Evolutionary conservation across 2,888 invertebrate species (phyloP).

Genomic region (Tetheella fluctuosa): DNA sequence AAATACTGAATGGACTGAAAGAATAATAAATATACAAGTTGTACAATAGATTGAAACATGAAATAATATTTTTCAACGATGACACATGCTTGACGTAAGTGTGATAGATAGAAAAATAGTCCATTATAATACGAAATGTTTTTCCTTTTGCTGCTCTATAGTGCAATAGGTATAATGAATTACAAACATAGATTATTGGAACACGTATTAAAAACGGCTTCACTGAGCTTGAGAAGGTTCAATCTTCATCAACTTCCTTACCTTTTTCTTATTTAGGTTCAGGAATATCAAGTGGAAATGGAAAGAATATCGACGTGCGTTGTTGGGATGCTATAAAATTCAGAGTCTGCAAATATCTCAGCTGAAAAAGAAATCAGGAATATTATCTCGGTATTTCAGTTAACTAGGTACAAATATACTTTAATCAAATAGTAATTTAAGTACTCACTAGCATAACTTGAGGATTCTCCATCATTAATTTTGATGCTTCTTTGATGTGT

Average conservation of each 20-base stretch:
- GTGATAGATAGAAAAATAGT: not conserved
- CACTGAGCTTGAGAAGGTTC: not conserved
- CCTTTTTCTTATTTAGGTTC: slow-evolving; percentile 15
- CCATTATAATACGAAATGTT: not conserved
- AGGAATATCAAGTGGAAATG: slow-evolving; percentile 57
- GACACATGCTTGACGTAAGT: not conserved
- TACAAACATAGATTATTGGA: too few species aligned
- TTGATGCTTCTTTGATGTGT: slow-evolving; percentile 55
- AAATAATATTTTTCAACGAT: not conserved
- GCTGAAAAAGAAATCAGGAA: slow-evolving; percentile 46
- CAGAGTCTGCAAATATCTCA: slow-evolving; percentile 63
- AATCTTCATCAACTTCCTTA: not conserved
- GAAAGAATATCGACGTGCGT: slow-evolving; percentile 55
- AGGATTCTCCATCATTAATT: slow-evolving; percentile 55
- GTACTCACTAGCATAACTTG: slow-evolving; percentile 62
- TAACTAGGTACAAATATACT: too few species aligned
- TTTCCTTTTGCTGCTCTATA: too few species aligned
- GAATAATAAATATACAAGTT: too few species aligned
- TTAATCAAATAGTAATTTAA: not conserved
- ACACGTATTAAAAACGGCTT: too few species aligned
- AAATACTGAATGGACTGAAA: too few species aligned
- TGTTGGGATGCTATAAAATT: slow-evolving; percentile 54
- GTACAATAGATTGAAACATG: too few species aligned
- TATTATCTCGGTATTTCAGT: not conserved
- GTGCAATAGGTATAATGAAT: too few species aligned